Evolutionary conservation across 2,797 vertebrate species (phyloP).

Genomic region (Phoebastria nigripes): DNA sequence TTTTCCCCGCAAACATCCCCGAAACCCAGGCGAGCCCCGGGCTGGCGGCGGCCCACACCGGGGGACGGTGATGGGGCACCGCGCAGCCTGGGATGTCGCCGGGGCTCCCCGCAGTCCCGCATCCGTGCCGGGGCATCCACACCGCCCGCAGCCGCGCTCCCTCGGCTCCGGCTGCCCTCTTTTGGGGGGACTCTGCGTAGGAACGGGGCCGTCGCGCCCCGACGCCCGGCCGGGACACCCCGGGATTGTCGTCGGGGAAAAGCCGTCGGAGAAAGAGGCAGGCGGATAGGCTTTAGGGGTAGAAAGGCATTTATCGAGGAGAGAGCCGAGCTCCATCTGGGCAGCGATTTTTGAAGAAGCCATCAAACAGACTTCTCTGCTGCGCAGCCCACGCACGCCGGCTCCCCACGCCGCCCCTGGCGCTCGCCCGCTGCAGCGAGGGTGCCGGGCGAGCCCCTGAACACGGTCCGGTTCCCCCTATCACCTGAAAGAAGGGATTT

Average conservation of each 20-base stretch:
- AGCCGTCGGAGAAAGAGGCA: neutral
- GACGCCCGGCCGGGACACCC: neutral
- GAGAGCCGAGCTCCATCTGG: neutral
- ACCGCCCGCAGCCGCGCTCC: fast-evolving
- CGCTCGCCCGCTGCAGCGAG: neutral
- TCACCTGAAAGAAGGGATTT: neutral
- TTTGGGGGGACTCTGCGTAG: fast-evolving
- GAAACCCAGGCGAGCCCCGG: neutral
- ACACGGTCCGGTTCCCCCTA: neutral
- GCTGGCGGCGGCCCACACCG: neutral
- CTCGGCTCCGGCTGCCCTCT: neutral
- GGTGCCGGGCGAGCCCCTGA: neutral
- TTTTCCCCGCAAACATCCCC: neutral
- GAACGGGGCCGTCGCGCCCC: neutral
- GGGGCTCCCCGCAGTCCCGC: neutral
- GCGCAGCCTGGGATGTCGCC: neutral
- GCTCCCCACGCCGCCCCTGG: neutral
- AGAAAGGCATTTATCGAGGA: neutral
- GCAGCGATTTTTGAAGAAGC: neutral
- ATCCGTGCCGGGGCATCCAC: neutral
- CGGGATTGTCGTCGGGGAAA: no score
- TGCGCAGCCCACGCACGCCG: neutral
- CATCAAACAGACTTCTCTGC: neutral
- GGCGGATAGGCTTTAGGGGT: neutral
- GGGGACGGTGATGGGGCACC: no score